A percentile compares a stretch with the other conserved stretches of the same genome.
Evolutionary conservation across 2,888 invertebrate species (phyloP).

Genomic region (Acronicta leporina): DNA sequence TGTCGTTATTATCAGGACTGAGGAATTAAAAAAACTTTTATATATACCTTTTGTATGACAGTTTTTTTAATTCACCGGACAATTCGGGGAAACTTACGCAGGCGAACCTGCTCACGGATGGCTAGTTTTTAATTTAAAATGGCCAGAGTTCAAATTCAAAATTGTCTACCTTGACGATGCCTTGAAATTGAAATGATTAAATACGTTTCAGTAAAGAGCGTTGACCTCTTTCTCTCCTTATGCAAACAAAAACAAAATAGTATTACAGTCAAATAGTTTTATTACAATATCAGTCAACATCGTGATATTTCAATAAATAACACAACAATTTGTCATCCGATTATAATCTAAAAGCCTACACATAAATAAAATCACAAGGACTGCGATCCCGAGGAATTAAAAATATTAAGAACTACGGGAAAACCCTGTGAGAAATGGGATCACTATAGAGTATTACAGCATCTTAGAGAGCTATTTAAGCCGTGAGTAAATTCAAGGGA

Average conservation of each 20-base stretch:
- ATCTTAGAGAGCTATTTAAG: constrained; percentile 32
- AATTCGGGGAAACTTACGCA: too few relatives aligned
- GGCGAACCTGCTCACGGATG: too few relatives aligned
- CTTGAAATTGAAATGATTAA: too few relatives aligned
- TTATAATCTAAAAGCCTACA: constrained; percentile 48
- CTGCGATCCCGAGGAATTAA: constrained; percentile 23
- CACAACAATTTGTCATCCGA: constrained; percentile 55
- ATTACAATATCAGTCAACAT: constrained; percentile 73
- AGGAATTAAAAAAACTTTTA: too few relatives aligned
- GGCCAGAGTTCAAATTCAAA: constrained; percentile 6
- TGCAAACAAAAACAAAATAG: constrained; percentile 29
- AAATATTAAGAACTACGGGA: constrained; percentile 14
- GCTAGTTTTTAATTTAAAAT: too few relatives aligned
- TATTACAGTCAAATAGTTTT: constrained; percentile 52
- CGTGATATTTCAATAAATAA: constrained; percentile 66
- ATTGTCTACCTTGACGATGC: neutral
- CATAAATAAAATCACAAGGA: constrained; percentile 62
- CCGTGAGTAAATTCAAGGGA: constrained; percentile 9
- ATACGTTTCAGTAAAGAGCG: neutral
- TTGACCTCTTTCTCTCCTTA: too few relatives aligned
- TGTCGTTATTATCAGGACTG: too few relatives aligned
- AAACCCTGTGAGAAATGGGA: constrained; percentile 19
- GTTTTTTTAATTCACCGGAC: too few relatives aligned
- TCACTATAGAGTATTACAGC: constrained; percentile 17
- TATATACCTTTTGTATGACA: too few relatives aligned